phyloP scores from a whole-genome alignment of 2,113 vertebrate genomes.

The Misgurnus mizolepis region DNA sequence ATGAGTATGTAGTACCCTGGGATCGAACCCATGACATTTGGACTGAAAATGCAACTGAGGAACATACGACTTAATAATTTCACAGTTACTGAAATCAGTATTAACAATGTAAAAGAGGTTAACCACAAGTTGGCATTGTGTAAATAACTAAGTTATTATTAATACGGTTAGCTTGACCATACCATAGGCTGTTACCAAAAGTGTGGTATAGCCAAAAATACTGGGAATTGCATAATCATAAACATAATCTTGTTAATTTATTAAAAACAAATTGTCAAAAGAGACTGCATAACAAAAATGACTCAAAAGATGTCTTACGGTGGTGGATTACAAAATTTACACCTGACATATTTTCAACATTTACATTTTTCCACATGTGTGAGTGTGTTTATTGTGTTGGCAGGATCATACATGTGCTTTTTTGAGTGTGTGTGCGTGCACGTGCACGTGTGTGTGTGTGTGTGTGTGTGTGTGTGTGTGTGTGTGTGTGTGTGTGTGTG shows the following conservation, averaged over 20 bases:
- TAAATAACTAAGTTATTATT: too few relatives aligned
- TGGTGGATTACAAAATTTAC: conserved; percentile 4
- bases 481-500: background rate
- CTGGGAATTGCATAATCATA: too few relatives aligned
- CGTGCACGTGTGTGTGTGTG: background rate
- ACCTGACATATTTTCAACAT: conserved; percentile 22
- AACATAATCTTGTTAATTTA: too few relatives aligned
- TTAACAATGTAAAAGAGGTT: too few relatives aligned
- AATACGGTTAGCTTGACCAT: background rate
- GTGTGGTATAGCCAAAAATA: too few relatives aligned
- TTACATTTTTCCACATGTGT: conserved; percentile 1
- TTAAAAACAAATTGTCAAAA: background rate
- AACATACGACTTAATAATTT: too few relatives aligned
- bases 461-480: background rate
- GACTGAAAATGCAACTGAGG: too few relatives aligned
- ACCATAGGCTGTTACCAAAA: background rate
- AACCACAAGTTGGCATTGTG: too few relatives aligned
- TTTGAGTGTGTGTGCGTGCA: background rate
- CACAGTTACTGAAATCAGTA: too few relatives aligned
- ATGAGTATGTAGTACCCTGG: too few relatives aligned
- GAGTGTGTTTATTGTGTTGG: background rate
- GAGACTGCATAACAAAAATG: background rate
- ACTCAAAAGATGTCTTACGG: background rate
- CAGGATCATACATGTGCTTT: background rate
- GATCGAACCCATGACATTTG: too few relatives aligned